Evolutionary conservation across 2,113 vertebrate species (phyloP), one percentile per base, ranked within the genome.

Genomic region (Pterophyllum scalare): DNA sequence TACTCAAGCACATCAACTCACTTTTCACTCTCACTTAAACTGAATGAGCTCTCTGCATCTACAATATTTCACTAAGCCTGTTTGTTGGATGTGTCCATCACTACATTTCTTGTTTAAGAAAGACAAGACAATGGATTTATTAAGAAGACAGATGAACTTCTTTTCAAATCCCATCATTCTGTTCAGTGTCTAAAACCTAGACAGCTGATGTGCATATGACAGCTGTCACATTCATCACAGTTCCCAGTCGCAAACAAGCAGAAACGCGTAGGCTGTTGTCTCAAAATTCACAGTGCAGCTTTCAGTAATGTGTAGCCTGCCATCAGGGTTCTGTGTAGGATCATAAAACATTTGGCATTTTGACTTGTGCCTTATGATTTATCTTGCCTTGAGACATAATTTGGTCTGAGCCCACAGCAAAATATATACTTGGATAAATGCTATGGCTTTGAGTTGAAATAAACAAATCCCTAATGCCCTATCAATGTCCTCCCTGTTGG

Each of bases 381-480:
- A 93, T 94, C 87, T 93, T 89, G 89, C 88, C 88, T 91, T 87
- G 92, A 95, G 90, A 94, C 90, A 93, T 93, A 88, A 90, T 96
- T 95, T 89, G 93, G 93, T 93, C 81, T 89, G 80, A 91, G 88
- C 88, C 91, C 62, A 65, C 92, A 85, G 85, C 90, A 67, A 93
- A 93, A 93, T 92, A 92, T 94, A 92, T 89, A 91, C 91, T 92
- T 85, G 90, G 91, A 91, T 94, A 91, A 95, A 92, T 91, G 88
- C 88, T 89, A 80, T 86, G 91, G 90, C 88, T 95, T 94, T 91
- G 87, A 95, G 91, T 94, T 92, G 91, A 94, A 94, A 95, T 95
- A 93, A 94, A 94, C 92, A 95, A 95, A 95, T 94, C 94, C 94
- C 93, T 93, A 92, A 95, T 94, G 93, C 81, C 92, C 94, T 93